phyloP scores from a whole-genome alignment of 2,113 vertebrate genomes.

The Thryonomys swinderianus region DNA sequence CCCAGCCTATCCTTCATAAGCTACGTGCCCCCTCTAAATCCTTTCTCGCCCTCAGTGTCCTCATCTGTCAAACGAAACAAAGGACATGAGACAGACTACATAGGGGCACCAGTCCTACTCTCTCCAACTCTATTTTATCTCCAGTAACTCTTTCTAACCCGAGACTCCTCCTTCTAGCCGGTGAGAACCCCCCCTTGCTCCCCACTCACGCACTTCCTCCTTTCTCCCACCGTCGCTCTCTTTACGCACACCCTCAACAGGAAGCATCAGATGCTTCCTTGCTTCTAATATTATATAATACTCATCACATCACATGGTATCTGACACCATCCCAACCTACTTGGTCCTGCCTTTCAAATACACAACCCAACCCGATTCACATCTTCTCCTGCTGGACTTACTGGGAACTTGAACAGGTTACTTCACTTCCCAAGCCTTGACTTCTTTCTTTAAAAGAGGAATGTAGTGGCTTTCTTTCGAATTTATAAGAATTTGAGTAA shows the following conservation, averaged over 20 bases:
- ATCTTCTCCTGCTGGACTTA: background rate
- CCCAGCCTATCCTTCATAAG: background rate
- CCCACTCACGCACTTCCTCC: background rate
- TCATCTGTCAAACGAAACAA: background rate
- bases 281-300: background rate
- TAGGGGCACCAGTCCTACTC: background rate
- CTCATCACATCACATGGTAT: background rate
- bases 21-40: background rate
- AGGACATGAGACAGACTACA: background rate
- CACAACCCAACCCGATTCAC: background rate
- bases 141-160: background rate
- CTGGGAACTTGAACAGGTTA: background rate
- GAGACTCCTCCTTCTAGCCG: background rate
- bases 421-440: background rate
- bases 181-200: background rate
- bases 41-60: background rate
- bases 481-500: background rate
- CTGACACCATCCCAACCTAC: background rate
- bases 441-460: slow-evolving; percentile 16
- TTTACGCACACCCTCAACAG: background rate
- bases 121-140: background rate
- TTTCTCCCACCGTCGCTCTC: background rate
- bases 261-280: background rate
- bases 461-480: background rate
- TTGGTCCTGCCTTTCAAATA: background rate